Evolutionary conservation across 2,113 vertebrate species (phyloP).

Genomic region (Gadus chalcogrammus): DNA sequence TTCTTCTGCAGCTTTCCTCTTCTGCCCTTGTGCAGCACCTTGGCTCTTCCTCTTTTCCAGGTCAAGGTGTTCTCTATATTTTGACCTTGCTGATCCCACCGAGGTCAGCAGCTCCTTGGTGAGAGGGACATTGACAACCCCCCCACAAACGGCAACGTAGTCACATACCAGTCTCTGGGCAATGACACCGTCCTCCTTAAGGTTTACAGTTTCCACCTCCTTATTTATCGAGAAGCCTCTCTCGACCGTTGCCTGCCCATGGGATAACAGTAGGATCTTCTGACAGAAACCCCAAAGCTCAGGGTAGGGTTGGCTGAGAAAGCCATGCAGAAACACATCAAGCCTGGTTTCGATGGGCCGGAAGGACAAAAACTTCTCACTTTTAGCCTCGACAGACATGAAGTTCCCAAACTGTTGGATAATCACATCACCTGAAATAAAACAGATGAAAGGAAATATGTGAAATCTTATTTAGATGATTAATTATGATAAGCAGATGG

Average conservation of each 20-base stretch:
- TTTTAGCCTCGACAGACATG: slow-evolving; percentile 5
- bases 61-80: too few relatives aligned
- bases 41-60: too few relatives aligned
- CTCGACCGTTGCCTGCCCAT: not conserved
- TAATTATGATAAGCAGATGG: too few relatives aligned
- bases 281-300: slow-evolving; percentile 10
- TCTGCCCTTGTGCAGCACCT: too few relatives aligned
- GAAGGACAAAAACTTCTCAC: slow-evolving; percentile 9
- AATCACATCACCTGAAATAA: slow-evolving; percentile 15
- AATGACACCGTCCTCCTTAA: too few relatives aligned
- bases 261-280: slow-evolving; percentile 4
- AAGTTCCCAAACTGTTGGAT: not conserved
- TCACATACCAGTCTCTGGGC: too few relatives aligned
- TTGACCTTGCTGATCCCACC: too few relatives aligned
- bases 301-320: slow-evolving; percentile 14
- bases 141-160: too few relatives aligned
- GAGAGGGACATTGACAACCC: too few relatives aligned
- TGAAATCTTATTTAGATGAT: too few relatives aligned
- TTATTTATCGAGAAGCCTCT: slow-evolving; percentile 7
- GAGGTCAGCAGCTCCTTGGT: too few relatives aligned
- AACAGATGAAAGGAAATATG: slow-evolving; percentile 8
- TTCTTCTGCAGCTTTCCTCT: too few relatives aligned
- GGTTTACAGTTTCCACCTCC: slow-evolving; percentile 11
- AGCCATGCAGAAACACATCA: slow-evolving; percentile 17
- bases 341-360: slow-evolving; percentile 7